A percentile compares a stretch with the other conserved stretches of the same genome.
Evolutionary conservation across 2,888 invertebrate genomes (phyloP).

Genomic region (Tinea trinotella): DNA sequence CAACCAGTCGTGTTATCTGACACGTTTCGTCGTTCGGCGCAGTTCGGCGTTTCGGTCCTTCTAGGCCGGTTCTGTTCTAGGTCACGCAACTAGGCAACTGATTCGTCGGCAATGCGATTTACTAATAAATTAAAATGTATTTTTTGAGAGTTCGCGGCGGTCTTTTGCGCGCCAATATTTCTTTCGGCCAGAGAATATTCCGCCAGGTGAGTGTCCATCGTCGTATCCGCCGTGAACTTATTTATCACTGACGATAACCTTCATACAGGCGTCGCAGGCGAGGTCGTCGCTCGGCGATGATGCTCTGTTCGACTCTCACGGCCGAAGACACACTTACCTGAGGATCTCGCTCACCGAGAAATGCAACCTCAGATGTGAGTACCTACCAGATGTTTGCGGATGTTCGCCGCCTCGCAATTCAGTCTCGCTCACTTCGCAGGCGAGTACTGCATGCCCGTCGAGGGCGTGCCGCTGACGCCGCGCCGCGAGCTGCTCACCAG

Average conservation of each 20-base stretch:
- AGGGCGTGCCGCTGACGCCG: constrained; percentile 89
- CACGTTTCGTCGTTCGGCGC: too few species aligned
- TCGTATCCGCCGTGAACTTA: neutral
- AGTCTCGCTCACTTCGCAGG: constrained; percentile 68
- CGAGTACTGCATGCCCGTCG: constrained; percentile 98
- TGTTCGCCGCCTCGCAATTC: neutral
- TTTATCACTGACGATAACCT: neutral
- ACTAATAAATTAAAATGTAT: too few species aligned
- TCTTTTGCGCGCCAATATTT: too few species aligned
- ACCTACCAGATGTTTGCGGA: too few species aligned
- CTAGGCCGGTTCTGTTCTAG: too few species aligned
- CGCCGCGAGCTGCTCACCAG: constrained; percentile 82
- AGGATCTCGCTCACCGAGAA: constrained; percentile 96
- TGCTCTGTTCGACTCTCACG: constrained; percentile 84
- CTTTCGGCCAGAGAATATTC: neutral
- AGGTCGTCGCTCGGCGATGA: constrained; percentile 19
- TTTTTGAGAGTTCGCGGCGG: too few species aligned
- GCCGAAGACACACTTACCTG: constrained; percentile 91
- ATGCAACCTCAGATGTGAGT: constrained; percentile 97
- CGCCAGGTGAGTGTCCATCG: neutral
- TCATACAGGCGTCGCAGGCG: constrained; percentile 19
- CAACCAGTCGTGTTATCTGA: too few species aligned
- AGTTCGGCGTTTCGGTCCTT: too few species aligned
- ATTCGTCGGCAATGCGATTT: too few species aligned
- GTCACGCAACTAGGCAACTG: too few species aligned